Base-by-base conservation (phyloP, 2,797 vertebrate genomes). In the Lepidocolaptes lacrymiger region DNA sequence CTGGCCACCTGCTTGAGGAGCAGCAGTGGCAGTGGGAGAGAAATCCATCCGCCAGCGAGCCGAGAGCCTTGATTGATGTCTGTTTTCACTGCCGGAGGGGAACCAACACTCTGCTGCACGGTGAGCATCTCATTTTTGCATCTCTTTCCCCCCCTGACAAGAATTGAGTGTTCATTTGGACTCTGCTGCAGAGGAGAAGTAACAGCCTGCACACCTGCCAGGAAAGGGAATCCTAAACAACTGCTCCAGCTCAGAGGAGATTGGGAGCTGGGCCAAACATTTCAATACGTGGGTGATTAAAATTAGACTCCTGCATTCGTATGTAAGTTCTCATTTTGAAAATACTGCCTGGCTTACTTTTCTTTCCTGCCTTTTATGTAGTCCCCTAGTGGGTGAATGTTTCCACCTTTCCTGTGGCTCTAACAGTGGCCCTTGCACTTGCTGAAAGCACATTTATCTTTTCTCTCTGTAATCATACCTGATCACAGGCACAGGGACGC, bases 171-270 rank as follows among this genome's bases (percentile, higher is more conserved):
- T 89, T 94, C 88, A 62, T 84, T 90, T 94, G 80, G 79, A 90
- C 49, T 74, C 67, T 0, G 6, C 76, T 73, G 79, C 21, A 79
- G 80, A 78, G 77, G 82, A 93, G 85, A 62, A 36, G 71, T 88
- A 94, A 34, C 79, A 80, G 58, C 94, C 87, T 61, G 80, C 95
- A 85, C 88, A 94, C 94, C 95, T 95, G 95, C 96, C 94, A 96
- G 81, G 82, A 92, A 94, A 85, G 94, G 94, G 96, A 96, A 96
- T 96, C 96, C 96, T 96, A 82, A 82, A 92, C 87, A 78, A 95
- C 91, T 86, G 87, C 83, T 89, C 63, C 78, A 1, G 56, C 87
- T 87, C 73, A 26, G 85, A 94, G 94, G 78, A 91, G 62, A 79
- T 2, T 88, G 87, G 93, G 95, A 95, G 67, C 80, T 41, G 82